Evolutionary conservation across 2,113 vertebrate genomes (phyloP).

Genomic region (Ovis aries): ARS-UI_Ramb_v3.0 NC_056056.1:212770001-212770500

Average conservation of each 20-base stretch:
- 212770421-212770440: not conserved
- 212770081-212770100: not conserved
- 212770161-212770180: constrained; percentile 73
- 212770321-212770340: constrained; percentile 69
- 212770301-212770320: constrained; percentile 97
- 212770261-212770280: constrained; percentile 97
- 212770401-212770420: not conserved
- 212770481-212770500: not conserved
- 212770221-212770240: constrained; percentile 92
- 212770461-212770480: not conserved
- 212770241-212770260: constrained; percentile 96
- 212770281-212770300: constrained; percentile 86
- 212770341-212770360: not conserved
- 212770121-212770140: not conserved
- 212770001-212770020: not conserved
- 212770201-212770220: constrained; percentile 66
- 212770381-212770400: not conserved
- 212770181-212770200: constrained; percentile 61
- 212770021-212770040: not conserved
- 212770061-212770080: not conserved
- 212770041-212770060: too few relatives aligned
- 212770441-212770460: not conserved
- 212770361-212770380: not conserved
- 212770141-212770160: constrained; percentile 52
- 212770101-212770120: not conserved